Conservation (phyloP, 2,888 invertebrate genomes). For the Amblyjoppa proteus region DNA sequence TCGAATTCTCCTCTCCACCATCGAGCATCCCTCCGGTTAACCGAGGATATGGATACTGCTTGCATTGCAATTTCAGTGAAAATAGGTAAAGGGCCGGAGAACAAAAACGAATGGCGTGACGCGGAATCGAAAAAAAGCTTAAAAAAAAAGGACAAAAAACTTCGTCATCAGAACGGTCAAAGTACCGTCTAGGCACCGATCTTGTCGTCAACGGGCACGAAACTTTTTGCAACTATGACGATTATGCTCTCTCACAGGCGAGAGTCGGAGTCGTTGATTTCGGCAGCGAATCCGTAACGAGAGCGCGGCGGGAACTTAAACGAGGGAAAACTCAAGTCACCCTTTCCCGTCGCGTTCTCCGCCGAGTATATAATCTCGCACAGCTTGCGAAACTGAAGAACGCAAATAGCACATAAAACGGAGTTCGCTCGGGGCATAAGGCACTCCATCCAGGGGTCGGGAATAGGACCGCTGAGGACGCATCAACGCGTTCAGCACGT, state of each 20-base stretch:
- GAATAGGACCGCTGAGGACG: slow-evolving; percentile 14
- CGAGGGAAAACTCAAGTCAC: not conserved
- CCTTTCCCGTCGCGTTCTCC: not conserved
- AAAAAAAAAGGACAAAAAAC: not conserved
- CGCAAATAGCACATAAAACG: slow-evolving; percentile 40
- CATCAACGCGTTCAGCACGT: slow-evolving; percentile 43
- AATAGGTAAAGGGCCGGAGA: not conserved
- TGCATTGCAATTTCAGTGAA: slow-evolving; percentile 13
- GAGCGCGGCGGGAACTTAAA: not conserved
- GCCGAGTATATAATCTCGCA: slow-evolving; percentile 2
- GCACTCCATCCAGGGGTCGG: slow-evolving; percentile 39
- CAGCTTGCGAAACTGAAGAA: slow-evolving; percentile 13
- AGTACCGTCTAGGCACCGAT: not conserved
- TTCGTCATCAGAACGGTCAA: too few relatives aligned
- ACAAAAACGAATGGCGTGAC: not conserved
- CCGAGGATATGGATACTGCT: slow-evolving; percentile 7
- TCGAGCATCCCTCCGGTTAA: slow-evolving; percentile 8
- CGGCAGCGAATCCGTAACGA: not conserved
- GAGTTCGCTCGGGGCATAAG: slow-evolving; percentile 57
- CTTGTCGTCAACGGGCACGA: not conserved
- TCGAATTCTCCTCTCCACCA: slow-evolving; percentile 12
- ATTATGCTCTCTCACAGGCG: not conserved
- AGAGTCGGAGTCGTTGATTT: not conserved
- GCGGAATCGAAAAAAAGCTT: not conserved
- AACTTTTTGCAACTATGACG: not conserved